These are phyloP conservation scores for Polietes domitor DNA, from an alignment of 2,888 invertebrate species.

Conservation along the genomic window DNA sequence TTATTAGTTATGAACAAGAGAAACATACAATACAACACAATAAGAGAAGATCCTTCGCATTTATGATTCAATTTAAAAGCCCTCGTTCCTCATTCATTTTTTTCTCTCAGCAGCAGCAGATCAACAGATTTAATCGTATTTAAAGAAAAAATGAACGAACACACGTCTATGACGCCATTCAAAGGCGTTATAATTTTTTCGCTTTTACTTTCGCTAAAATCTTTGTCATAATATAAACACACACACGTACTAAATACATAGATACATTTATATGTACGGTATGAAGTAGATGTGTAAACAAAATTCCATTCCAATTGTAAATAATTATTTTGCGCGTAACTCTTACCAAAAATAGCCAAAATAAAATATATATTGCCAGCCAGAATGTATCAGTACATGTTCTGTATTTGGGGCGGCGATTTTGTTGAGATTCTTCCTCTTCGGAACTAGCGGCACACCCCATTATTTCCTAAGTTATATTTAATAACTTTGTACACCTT, in stretches of 20 bases:
- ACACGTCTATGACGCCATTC: conserved; percentile 47
- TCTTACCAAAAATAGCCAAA: conserved; percentile 92
- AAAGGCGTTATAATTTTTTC: conserved; percentile 24
- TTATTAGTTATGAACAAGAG: too few species aligned
- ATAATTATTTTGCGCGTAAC: neutral
- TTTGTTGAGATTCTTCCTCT: conserved; percentile 75
- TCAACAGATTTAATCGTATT: neutral
- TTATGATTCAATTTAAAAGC: neutral
- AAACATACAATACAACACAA: too few species aligned
- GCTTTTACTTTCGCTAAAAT: neutral
- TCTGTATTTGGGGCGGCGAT: conserved; percentile 83
- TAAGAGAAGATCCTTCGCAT: too few species aligned
- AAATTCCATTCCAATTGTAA: too few species aligned
- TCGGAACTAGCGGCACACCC: conserved; percentile 86
- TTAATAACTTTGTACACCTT: neutral
- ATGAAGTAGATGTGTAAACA: too few species aligned
- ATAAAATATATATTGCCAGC: conserved; percentile 89
- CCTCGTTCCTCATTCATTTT: neutral
- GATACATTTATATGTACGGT: too few species aligned
- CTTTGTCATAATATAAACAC: neutral
- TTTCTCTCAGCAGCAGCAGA: neutral
- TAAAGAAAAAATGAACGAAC: neutral
- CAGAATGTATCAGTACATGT: conserved; percentile 92
- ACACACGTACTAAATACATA: too few species aligned
- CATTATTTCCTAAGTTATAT: conserved; percentile 79